Base-by-base conservation (phyloP, 2,113 vertebrate genomes). In the Campylomormyrus tamandua region DNA sequence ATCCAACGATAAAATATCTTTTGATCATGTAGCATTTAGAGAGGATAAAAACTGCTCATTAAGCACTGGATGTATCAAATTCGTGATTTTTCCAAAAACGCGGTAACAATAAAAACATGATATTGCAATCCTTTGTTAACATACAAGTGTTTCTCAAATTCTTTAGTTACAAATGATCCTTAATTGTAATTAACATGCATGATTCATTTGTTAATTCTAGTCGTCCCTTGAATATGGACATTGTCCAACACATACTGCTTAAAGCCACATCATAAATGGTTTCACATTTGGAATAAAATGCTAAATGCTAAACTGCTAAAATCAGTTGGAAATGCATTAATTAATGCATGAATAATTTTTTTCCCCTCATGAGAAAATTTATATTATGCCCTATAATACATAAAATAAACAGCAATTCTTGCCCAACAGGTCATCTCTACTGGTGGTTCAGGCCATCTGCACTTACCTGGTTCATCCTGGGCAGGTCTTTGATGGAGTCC, bases 401-500 rank as follows among this genome's bases (percentile, higher is more conserved):
- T 31, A 77, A 77, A 77, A 77, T 77, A 39, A 39, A 39, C 4
- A 39, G 31, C 10, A 77, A 77, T 77, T 39, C 31, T 39, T 77
- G 15, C 5, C 70, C 70, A 77, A 35, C 66, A 74, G 62, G 62
- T 10, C 27, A 70, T 35, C 21, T 58, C 56, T n/a, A 24, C 27
- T 11, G 66, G 66, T 70, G 27, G 39, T 39, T 19, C 17, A 7
- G 35, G 49, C 5, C 13, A 45, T 87, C 19, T 10, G 6, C 53
- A 7, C 92, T 91, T 94, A 99, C 98, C 98, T 99, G 98, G 94
- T 97, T 99, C 97, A 99, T 99, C 93, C 96, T 97, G 11, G 98
- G 97, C 7, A 99, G 96, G 92, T 99, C 98, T 94, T 99, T 99
- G 92, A 99, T 98, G 0, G 96, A 98, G 93, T 99, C 98, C 83